A percentile compares a stretch with the other conserved stretches of the same genome.
These are phyloP conservation scores for Paracanthobrama guichenoti DNA, from an alignment of 2,113 vertebrate genomes.

Conservation along the genomic window DNA sequence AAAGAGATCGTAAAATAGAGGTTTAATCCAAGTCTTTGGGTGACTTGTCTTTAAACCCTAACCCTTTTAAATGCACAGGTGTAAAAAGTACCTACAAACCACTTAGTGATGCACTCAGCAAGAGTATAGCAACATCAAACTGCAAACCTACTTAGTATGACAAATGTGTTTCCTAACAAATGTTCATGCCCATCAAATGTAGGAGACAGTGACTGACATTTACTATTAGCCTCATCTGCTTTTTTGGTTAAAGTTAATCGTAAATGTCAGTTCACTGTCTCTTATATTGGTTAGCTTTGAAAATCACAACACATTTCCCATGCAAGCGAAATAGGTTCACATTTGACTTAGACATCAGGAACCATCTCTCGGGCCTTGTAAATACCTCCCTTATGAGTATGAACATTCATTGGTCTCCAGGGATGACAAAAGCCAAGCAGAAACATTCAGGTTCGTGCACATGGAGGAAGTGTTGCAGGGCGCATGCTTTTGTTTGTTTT, in stretches of 20 bases:
- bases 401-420: neutral
- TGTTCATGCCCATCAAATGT: no score
- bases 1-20: no score
- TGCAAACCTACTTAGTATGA: no score
- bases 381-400: neutral
- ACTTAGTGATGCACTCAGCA: no score
- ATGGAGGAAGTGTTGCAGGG: neutral
- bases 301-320: neutral
- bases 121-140: no score
- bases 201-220: neutral
- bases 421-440: neutral
- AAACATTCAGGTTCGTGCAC: neutral
- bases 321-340: neutral
- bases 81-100: no score
- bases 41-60: no score
- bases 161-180: no score
- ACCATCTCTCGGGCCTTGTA: neutral
- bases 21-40: no score
- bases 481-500: neutral
- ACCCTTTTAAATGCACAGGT: no score
- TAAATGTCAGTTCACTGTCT: neutral
- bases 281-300: neutral
- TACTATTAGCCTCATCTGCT: neutral
- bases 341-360: slow-evolving; percentile 10
- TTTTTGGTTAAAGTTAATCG: neutral